These are phyloP conservation scores for Epirrhoe alternata DNA, from an alignment of 2,888 invertebrate species.

Conservation along the genomic window DNA sequence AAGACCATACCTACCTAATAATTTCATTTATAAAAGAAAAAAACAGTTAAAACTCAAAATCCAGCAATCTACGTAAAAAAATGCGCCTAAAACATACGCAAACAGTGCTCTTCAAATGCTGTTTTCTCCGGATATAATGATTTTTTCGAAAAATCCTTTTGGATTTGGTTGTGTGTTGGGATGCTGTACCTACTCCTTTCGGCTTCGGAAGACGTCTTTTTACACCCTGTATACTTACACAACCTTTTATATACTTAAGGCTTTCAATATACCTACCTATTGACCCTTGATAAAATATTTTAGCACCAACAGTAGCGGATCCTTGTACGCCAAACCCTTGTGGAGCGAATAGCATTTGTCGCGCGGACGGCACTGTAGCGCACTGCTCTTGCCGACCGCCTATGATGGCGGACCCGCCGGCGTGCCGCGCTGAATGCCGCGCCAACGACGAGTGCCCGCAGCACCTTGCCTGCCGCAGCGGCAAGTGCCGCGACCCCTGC, in stretches of 20 bases:
- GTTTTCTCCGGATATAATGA: no score
- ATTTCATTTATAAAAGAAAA: no score
- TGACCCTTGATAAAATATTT: slow-evolving; percentile 23
- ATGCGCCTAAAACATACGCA: no score
- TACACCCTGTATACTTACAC: neutral
- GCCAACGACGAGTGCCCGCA: slow-evolving; percentile 88
- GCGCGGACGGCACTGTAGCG: slow-evolving; percentile 86
- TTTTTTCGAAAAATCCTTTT: no score
- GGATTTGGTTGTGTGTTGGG: no score
- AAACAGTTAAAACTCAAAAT: no score
- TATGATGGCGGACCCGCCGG: slow-evolving; percentile 89
- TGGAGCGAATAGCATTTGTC: slow-evolving; percentile 89
- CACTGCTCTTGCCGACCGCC: slow-evolving; percentile 89
- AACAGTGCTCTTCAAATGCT: no score
- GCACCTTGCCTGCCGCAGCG: slow-evolving; percentile 87
- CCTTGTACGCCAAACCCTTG: slow-evolving; percentile 90
- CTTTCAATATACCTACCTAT: neutral
- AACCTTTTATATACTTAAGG: neutral
- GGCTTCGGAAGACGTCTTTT: no score
- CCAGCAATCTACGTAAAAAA: no score
- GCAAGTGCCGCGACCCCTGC: slow-evolving; percentile 89
- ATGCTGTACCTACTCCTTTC: no score
- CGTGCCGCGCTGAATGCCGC: slow-evolving; percentile 91
- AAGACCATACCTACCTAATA: no score
- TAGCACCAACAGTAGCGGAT: slow-evolving; percentile 68